Conservation (phyloP, 2,888 invertebrate genomes). For the Dolichopus griseipennis region DNA sequence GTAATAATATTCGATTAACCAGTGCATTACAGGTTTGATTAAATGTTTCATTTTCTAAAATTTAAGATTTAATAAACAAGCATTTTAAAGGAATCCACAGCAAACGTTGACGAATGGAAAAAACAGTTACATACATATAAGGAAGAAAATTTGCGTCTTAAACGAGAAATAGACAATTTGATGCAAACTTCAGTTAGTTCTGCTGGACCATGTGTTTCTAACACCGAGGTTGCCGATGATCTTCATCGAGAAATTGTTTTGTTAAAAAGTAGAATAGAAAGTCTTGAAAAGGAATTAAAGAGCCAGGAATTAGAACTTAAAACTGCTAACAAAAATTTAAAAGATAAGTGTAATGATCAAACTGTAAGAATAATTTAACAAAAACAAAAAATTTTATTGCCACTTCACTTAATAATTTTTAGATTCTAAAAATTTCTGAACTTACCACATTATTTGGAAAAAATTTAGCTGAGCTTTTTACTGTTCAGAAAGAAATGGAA, state of each 20-base stretch:
- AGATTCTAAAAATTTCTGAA: conserved; percentile 40
- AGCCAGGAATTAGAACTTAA: conserved; percentile 76
- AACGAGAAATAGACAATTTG: conserved; percentile 61
- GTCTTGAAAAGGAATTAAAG: conserved; percentile 70
- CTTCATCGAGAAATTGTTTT: conserved; percentile 63
- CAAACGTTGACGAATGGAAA: conserved; percentile 98
- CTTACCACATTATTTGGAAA: conserved; percentile 39
- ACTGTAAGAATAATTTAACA: conserved; percentile 48
- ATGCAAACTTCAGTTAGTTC: conserved; percentile 55
- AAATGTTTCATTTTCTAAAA: neutral
- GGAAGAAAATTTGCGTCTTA: conserved; percentile 80
- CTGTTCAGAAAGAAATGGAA: conserved; percentile 44
- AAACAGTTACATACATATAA: conserved; percentile 86
- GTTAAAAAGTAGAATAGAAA: conserved; percentile 71
- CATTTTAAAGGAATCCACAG: conserved; percentile 61
- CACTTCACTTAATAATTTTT: conserved; percentile 15
- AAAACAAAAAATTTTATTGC: conserved; percentile 8
- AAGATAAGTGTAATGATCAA: conserved; percentile 58
- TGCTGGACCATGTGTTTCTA: conserved; percentile 42
- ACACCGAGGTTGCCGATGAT: conserved; percentile 66
- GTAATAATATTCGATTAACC: conserved; percentile 89
- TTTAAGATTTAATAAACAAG: neutral
- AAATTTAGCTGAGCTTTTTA: conserved; percentile 37
- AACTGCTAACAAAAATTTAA: conserved; percentile 42
- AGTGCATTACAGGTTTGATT: conserved; percentile 69